A percentile compares a stretch with the other conserved stretches of the same genome.
These are phyloP conservation scores for Anabacerthia variegaticeps DNA, from an alignment of 2,797 vertebrate genomes.

Conservation along the genomic window DNA sequence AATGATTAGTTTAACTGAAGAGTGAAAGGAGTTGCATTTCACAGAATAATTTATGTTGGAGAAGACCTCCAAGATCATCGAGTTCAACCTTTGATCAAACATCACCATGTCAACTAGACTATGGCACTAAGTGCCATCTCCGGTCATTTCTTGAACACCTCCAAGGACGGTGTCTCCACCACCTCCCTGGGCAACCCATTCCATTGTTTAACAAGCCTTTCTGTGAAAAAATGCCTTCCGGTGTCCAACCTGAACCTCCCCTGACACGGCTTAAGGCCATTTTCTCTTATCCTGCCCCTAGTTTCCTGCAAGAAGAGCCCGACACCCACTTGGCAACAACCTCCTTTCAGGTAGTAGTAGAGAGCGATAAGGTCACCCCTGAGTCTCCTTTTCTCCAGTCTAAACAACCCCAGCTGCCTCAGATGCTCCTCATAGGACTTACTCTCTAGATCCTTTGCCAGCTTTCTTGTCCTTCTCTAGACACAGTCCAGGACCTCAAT, in stretches of 20 bases:
- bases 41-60: background rate
- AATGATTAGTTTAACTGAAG: background rate
- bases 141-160: background rate
- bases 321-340: accelerated
- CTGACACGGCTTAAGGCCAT: background rate
- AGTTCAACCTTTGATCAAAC: accelerated
- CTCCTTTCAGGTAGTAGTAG: background rate
- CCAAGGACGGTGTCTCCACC: too few relatives aligned
- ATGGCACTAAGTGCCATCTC: background rate
- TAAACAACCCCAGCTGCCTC: background rate
- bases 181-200: background rate
- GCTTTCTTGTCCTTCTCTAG: background rate
- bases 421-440: background rate
- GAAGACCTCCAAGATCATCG: background rate
- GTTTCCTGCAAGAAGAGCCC: background rate
- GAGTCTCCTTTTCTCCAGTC: background rate
- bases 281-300: background rate
- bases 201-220: background rate
- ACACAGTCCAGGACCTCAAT: accelerated
- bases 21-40: background rate
- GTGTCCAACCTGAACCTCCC: background rate
- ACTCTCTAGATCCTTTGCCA: background rate
- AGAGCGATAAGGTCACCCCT: background rate
- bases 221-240: background rate
- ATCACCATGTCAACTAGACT: background rate